Base-by-base conservation (phyloP, 2,888 invertebrate genomes). In the Clusia tigrina region DNA sequence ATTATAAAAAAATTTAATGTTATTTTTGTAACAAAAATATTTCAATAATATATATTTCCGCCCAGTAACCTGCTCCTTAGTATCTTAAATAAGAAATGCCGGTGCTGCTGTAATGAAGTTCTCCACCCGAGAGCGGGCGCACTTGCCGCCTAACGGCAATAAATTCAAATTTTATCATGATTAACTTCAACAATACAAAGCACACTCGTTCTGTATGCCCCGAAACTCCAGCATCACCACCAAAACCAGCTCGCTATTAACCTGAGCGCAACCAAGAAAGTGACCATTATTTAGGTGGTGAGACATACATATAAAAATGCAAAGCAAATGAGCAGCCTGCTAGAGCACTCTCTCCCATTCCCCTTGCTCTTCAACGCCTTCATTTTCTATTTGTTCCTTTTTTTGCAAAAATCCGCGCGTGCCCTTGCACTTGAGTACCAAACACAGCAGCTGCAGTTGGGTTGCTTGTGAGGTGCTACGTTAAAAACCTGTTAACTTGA, bases 391-490 rank as follows among this genome's bases (percentile, higher is more conserved):
- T n/a, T n/a, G n/a, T n/a, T n/a, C n/a, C n/a, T n/a, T n/a, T n/a
- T n/a, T n/a, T n/a, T n/a, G n/a, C n/a, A n/a, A n/a, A n/a, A n/a
- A n/a, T n/a, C 42, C 38, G 37, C 48, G 10, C 59, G 57, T 69
- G 74, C 73, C 74, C 76, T 76, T 74, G 73, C 73, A 74, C 76
- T 74, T 74, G 74, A 76, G 69, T 66, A 66, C 66, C 71, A 32
- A 32, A 6, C 12, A 12, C 32, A 32, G 69, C 5, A 51, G 15
- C 20, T 5, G 9, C 20, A 20, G 24, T 37, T 26, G 51, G 10
- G 32, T 46, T 46, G 58, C 42, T 15, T 6, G 12, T 42, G 42
- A 9, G 6, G 32, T 32, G 57, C 46, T 15, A 12, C 22, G 37
- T 51, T 51, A 57, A 48, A 53, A 64, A 57, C 63, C 64, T 42